Conservation (phyloP, 2,888 invertebrate species). For the Allygus modestus region DNA sequence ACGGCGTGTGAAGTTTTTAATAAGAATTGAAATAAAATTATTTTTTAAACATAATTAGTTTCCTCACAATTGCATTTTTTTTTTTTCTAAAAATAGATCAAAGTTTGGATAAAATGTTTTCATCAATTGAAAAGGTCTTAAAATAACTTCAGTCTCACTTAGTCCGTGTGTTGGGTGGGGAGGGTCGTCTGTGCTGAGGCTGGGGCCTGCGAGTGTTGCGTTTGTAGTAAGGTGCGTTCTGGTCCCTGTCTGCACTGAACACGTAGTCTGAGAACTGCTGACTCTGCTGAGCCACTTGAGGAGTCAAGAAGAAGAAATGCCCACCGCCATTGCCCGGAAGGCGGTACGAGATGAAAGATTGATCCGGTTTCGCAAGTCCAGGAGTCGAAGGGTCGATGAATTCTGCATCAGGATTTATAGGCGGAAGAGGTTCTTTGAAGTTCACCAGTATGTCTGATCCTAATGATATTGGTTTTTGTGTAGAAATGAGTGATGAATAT, state of each 20-base stretch:
- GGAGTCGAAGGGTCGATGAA: conserved; percentile 75
- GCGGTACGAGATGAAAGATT: conserved; percentile 84
- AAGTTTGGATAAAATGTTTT: not conserved
- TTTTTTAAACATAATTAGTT: not conserved
- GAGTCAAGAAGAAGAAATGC: conserved; percentile 88
- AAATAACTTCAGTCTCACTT: not conserved
- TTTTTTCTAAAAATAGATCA: not conserved
- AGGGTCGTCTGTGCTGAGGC: conserved; percentile 18
- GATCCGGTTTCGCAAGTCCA: conserved; percentile 36
- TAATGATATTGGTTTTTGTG: conserved; percentile 73
- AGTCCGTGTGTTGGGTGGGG: conserved; percentile 26
- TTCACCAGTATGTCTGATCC: conserved; percentile 85
- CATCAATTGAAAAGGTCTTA: not conserved
- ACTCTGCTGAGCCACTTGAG: conserved; percentile 75
- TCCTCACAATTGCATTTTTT: too few relatives aligned
- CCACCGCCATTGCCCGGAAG: conserved; percentile 87
- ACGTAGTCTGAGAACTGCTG: conserved; percentile 52
- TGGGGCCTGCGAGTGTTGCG: conserved; percentile 37
- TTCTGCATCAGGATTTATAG: conserved; percentile 84
- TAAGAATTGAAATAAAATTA: not conserved
- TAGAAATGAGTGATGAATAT: conserved; percentile 28
- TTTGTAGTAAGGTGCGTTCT: conserved; percentile 18
- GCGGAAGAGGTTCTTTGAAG: conserved; percentile 82
- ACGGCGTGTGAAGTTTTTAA: too few relatives aligned
- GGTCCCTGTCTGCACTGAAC: conserved; percentile 16